Evolutionary conservation across 2,888 invertebrate genomes (phyloP), one percentile per base, ranked within the genome.

Genomic region (Cephus spinipes): DNA sequence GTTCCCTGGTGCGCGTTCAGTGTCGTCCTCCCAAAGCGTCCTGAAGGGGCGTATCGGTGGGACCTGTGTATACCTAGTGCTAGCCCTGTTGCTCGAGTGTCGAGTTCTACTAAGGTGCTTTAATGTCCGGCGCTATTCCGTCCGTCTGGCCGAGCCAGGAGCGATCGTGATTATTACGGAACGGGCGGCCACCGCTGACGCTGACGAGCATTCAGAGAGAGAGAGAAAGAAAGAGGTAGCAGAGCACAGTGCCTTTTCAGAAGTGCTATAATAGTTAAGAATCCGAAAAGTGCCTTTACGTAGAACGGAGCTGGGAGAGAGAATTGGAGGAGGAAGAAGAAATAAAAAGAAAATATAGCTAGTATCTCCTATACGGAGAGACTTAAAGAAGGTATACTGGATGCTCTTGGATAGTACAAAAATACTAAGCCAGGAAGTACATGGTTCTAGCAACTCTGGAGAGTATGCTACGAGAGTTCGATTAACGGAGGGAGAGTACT

Each of bases 21-120:
- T 71, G 31, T 33, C 71, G 71, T 71, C 71, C 23, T 55, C 40
- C 68, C 30, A 31, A 31, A 73, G 74, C 74, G 77, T 77, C 77
- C 74, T 77, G 71, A 75, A 69, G 74, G 69, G 73, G 30, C 69
- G 69, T 35, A 71, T 69, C 77, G 68, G 74, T 68, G 74, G 77
- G 77, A 73, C 77, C n/a, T 30, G 74, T 74, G 74, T 36, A 30
- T 73, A 32, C 32, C 32, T 34, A 73, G 73, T 33, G 32, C 31
- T 73, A 73, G 73, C 33, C 32, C 31, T 33, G 15, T 31, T 32
- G 15, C 33, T 34, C 73, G 32, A 32, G 73, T 73, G 23, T 82
- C 80, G 83, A 85, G 82, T 87, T 86, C 86, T 81, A 81, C 86
- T 82, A 86, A 86, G 55, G 86, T 83, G 85, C 81, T 84, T 86